phyloP scores from a whole-genome alignment of 1,140 invertebrate genomes.

The Streblospio benedicti region DNA sequence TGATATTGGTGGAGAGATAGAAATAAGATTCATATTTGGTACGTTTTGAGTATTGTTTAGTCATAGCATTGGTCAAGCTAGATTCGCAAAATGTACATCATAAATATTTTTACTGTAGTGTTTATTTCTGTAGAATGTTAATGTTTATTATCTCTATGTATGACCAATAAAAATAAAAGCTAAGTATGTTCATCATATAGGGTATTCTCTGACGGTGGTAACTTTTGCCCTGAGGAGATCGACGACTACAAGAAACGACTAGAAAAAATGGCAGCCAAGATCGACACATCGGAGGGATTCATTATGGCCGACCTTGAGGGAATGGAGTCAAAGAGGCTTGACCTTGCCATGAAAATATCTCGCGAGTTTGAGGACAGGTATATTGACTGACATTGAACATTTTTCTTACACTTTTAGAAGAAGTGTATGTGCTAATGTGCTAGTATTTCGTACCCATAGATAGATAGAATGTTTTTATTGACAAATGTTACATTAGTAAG shows the following conservation, averaged over 20 bases:
- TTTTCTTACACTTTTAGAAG: background rate
- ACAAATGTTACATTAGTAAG: no score
- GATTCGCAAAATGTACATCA: no score
- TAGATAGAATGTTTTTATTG: no score
- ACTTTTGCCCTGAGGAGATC: slow-evolving; percentile 47
- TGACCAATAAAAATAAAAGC: background rate
- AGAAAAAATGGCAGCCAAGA: slow-evolving; percentile 42
- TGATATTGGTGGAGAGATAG: no score
- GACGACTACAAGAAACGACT: slow-evolving; percentile 41
- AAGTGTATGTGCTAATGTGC: no score
- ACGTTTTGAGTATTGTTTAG: no score
- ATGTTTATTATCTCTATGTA: no score
- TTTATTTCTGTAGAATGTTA: no score
- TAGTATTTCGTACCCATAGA: no score
- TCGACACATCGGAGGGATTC: slow-evolving; percentile 40
- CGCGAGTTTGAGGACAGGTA: slow-evolving; percentile 46
- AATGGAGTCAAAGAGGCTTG: slow-evolving; percentile 44
- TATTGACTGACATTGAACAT: background rate
- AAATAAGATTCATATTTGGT: no score
- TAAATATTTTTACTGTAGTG: background rate
- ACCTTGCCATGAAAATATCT: slow-evolving; percentile 40
- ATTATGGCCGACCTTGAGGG: slow-evolving; percentile 46
- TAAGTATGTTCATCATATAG: slow-evolving; percentile 22
- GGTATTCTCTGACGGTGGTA: slow-evolving; percentile 47
- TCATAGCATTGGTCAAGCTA: no score